Evolutionary conservation across 2,113 vertebrate species (phyloP).

Genomic region (Abramis brama): DNA sequence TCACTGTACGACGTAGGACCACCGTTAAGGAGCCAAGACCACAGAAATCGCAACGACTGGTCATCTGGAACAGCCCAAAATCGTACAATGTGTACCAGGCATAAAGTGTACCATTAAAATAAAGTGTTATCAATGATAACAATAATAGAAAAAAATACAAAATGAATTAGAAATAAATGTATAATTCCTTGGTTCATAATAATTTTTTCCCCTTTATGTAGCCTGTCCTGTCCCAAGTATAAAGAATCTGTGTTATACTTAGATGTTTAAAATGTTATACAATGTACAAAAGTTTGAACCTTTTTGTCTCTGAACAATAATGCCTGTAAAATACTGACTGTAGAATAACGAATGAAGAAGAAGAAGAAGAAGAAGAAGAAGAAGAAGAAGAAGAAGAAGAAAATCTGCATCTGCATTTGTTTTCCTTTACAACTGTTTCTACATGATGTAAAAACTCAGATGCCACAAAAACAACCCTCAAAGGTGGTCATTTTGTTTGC

Average conservation of each 20-base stretch:
- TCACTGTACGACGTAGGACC: no score
- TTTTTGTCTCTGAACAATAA: neutral
- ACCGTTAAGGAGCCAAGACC: no score
- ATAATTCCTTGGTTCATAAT: neutral
- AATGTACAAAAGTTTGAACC: neutral
- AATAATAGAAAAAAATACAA: neutral
- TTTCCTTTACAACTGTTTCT: neutral
- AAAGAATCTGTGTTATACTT: no score
- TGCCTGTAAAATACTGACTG: neutral
- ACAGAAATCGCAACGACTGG: no score
- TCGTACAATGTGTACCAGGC: no score
- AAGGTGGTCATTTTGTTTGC: neutral
- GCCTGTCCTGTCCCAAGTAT: neutral
- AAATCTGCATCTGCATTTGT: neutral
- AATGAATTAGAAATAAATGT: neutral
- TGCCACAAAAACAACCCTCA: neutral
- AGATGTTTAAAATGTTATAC: neutral
- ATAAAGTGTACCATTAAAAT: no score
- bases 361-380: neutral
- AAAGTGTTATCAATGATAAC: neutral
- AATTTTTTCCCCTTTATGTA: neutral
- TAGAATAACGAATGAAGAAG: neutral
- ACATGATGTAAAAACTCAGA: neutral
- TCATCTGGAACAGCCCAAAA: no score
- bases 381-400: neutral